Evolutionary conservation across 2,113 vertebrate species (phyloP), one percentile per base, ranked within the genome.

Genomic region (Cavia porcellus): DNA sequence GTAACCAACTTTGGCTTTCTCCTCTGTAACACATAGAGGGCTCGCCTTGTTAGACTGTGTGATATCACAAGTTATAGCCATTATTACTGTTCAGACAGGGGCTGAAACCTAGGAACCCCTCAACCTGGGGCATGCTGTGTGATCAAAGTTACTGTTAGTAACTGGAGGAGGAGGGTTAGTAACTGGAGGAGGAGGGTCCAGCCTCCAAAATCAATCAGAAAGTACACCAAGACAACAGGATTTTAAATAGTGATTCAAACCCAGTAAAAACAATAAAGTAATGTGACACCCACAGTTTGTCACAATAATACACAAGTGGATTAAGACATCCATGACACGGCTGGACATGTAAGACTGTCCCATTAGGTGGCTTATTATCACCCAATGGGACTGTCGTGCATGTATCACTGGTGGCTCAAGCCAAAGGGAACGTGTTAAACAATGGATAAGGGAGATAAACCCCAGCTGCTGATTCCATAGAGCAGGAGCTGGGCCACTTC

Each of bases 401-500:
- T 74, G 12, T 28, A 47, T 42, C 42, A 47, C 72, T 13, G 38
- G 42, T 75, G 74, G 5, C 1, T 47, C 22, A 28, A 30, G 25
- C 74, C 42, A 28, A 5, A 47, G 42, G 6, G 42, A 77, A 30
- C 0, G 6, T 7, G 74, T 47, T 30, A 77, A 75, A 47, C 6
- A 25, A 15, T 15, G 25, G 24, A 25, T 45, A 38, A 70, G 24
- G 24, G 17, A 10, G 68, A n/a, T 14, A 35, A 68, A 68, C 7
- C 20, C 62, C 59, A 8, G 9, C 30, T 14, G 15, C 3, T 1
- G 52, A 28, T 30, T 96, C n/a, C 25, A 32, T 30, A 74, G 47
- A 74, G 52, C 3, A 59, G 81, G 2, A 12, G 24, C 5, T n/a
- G 0, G 0, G 19, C 55, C 32, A 77, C 7, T 64, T 7, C 7